Evolutionary conservation across 2,113 vertebrate species (phyloP).

Genomic region (Gorsachius goisagi): DNA sequence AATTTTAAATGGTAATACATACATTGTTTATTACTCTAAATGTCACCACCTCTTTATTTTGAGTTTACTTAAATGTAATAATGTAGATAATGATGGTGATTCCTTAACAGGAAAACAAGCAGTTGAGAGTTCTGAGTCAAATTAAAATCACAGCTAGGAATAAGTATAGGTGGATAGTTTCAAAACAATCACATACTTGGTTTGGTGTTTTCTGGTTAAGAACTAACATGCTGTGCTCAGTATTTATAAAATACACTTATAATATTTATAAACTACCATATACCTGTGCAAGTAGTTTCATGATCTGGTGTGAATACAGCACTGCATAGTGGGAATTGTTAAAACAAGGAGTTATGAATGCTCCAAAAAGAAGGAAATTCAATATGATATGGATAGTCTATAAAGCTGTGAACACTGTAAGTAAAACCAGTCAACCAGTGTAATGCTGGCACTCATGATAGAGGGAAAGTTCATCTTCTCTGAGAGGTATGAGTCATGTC

Average conservation of each 20-base stretch:
- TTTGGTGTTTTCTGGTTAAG: not conserved
- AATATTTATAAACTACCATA: not conserved
- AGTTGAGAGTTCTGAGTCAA: not conserved
- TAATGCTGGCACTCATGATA: not conserved
- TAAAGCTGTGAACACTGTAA: not conserved
- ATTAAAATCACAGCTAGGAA: not conserved
- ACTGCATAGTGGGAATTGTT: not conserved
- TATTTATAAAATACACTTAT: not conserved
- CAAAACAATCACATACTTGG: not conserved
- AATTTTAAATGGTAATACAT: not conserved
- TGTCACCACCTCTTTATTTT: not conserved
- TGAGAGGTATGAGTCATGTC: not conserved
- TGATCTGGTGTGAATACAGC: not conserved
- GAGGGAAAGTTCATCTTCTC: not conserved
- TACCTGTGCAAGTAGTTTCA: not conserved
- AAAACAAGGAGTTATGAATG: not conserved
- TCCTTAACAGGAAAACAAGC: not conserved
- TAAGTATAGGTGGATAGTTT: not conserved
- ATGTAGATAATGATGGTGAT: not conserved
- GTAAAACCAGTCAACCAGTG: not conserved
- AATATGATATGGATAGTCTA: not conserved
- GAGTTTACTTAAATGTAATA: not conserved
- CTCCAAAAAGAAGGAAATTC: not conserved
- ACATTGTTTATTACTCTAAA: not conserved
- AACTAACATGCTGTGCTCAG: not conserved